These are phyloP conservation scores for Corythaeola cristata DNA, from an alignment of 2,113 vertebrate species.

Conservation along the genomic window DNA sequence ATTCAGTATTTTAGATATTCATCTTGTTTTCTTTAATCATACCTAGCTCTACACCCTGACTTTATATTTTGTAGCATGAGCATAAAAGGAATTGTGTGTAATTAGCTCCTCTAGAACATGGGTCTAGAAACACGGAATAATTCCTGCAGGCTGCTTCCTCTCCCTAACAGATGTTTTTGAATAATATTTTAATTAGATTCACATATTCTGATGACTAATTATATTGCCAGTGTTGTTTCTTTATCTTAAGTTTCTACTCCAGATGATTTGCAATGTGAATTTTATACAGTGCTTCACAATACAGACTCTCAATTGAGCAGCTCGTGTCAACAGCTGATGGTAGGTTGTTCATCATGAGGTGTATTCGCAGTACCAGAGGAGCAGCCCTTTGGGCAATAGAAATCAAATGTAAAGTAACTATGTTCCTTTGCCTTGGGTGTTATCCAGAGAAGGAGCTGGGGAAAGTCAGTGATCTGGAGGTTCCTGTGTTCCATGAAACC, in stretches of 20 bases:
- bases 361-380: neutral
- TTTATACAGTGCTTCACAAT: neutral
- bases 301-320: neutral
- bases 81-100: conserved; percentile 21
- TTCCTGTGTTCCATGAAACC: neutral
- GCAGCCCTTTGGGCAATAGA: neutral
- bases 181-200: conserved; percentile 57
- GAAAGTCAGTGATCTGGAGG: neutral
- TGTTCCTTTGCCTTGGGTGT: neutral
- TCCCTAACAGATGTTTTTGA: conserved; percentile 44
- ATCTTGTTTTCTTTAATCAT: neutral
- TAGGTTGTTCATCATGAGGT: neutral
- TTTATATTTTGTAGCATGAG: conserved; percentile 7
- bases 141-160: conserved; percentile 50
- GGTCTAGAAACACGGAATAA: conserved; percentile 9
- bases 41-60: neutral
- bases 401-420: neutral
- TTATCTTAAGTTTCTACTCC: neutral
- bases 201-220: conserved; percentile 13
- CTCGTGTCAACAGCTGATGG: accelerated
- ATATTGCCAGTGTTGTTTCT: conserved; percentile 9
- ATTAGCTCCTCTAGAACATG: conserved; percentile 24
- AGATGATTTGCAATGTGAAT: neutral
- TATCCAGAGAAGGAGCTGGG: neutral
- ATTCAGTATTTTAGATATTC: neutral